These are phyloP conservation scores for Aporrectodea caliginosa DNA, from an alignment of 1,140 invertebrate genomes.

Conservation along the genomic window DNA sequence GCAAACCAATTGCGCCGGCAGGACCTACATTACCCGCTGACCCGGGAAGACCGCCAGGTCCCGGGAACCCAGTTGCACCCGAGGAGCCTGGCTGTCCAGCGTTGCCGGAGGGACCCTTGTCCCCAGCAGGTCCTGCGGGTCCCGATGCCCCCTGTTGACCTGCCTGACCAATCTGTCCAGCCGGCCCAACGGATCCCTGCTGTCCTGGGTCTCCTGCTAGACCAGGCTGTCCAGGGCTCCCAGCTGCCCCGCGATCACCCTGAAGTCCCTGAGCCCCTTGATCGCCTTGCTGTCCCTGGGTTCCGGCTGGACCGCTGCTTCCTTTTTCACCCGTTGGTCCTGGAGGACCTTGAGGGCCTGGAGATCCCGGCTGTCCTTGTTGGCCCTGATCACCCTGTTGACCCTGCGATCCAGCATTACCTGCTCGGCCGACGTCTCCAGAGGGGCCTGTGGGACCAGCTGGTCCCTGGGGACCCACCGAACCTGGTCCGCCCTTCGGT, in stretches of 20 bases:
- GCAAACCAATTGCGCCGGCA: slow-evolving; percentile 36
- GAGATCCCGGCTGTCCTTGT: neutral
- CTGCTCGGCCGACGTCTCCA: neutral
- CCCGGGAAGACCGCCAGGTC: slow-evolving; percentile 50
- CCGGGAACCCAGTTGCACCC: slow-evolving; percentile 9
- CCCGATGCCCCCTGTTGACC: slow-evolving; percentile 26
- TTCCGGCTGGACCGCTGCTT: slow-evolving; percentile 59
- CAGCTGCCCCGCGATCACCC: slow-evolving; percentile 50
- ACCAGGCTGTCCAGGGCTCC: slow-evolving; percentile 63
- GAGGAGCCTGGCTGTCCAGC: neutral
- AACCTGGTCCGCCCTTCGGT: neutral
- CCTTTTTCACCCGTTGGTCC: slow-evolving; percentile 19
- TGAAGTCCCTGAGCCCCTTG: neutral
- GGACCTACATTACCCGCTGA: slow-evolving; percentile 67
- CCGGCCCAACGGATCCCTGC: neutral
- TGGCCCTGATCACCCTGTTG: neutral
- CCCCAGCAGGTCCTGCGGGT: slow-evolving; percentile 6
- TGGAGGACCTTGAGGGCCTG: neutral
- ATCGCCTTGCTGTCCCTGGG: slow-evolving; percentile 41
- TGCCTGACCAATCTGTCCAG: neutral
- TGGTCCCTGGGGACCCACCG: neutral
- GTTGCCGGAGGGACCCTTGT: neutral
- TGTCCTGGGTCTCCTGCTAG: neutral
- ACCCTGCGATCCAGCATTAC: neutral
- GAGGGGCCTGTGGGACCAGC: neutral